A percentile compares a stretch with the other conserved stretches of the same genome.
Evolutionary conservation across 2,888 invertebrate genomes (phyloP).

Genomic region (Cinara cedri): DNA sequence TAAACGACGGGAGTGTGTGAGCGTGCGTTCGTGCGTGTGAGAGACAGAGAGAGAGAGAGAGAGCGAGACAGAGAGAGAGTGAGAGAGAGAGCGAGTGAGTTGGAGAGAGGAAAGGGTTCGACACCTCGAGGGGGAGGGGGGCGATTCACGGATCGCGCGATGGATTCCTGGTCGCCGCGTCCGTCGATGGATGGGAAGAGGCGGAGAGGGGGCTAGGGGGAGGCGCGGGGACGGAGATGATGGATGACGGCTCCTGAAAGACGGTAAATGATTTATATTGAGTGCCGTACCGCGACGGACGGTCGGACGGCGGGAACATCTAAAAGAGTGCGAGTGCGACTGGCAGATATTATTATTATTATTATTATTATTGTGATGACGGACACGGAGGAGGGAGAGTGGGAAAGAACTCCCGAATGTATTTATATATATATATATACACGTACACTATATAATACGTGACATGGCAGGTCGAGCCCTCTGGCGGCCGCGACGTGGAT

Average conservation of each 20-base stretch:
- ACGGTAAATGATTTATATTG: conserved; percentile 61
- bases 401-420: conserved; percentile 7
- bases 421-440: neutral
- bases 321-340: conserved; percentile 7
- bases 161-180: neutral
- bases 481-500: conserved; percentile 58
- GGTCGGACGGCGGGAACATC: neutral
- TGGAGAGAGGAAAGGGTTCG: conserved; percentile 41
- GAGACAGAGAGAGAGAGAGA: too few relatives aligned
- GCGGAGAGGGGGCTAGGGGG: conserved; percentile 3
- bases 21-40: too few relatives aligned
- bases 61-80: neutral
- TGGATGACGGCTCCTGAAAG: conserved; percentile 58
- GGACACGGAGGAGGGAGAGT: conserved; percentile 55
- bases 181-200: too few relatives aligned
- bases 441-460: neutral
- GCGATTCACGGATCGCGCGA: too few relatives aligned
- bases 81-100: neutral
- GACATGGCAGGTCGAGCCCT: conserved; percentile 51
- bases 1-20: too few relatives aligned
- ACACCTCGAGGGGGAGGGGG: conserved; percentile 50
- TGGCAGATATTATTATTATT: neutral
- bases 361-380: conserved; percentile 8
- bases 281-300: neutral
- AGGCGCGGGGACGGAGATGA: conserved; percentile 15